phyloP scores from a whole-genome alignment of 2,113 vertebrate species.

The Limanda limanda region DNA sequence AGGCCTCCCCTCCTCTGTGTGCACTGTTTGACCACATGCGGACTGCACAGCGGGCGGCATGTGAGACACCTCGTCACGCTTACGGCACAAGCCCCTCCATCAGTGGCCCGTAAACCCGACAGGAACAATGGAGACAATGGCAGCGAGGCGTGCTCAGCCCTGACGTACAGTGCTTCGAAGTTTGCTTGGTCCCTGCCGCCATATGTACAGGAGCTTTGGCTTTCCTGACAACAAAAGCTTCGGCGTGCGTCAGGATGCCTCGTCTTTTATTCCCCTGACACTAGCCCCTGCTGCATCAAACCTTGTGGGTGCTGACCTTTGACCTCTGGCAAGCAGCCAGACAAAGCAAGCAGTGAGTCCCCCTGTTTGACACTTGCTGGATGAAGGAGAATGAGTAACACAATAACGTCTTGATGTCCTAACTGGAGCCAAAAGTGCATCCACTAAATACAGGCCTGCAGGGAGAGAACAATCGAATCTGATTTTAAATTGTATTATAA shows the following conservation, averaged over 20 bases:
- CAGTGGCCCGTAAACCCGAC: constrained; percentile 41
- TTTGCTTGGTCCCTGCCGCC: constrained; percentile 40
- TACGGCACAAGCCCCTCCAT: constrained; percentile 33
- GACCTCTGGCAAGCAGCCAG: constrained; percentile 53
- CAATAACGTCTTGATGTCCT: neutral
- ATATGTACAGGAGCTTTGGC: constrained; percentile 69
- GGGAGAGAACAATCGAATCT: neutral
- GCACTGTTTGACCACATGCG: constrained; percentile 9
- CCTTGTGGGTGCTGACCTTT: constrained; percentile 55
- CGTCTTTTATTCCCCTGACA: constrained; percentile 67
- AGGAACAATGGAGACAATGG: constrained; percentile 61
- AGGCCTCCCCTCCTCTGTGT: neutral
- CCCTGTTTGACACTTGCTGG: neutral
- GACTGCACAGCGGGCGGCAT: constrained; percentile 20
- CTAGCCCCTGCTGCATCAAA: constrained; percentile 45
- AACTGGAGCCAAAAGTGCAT: neutral
- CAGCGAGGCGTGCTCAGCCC: constrained; percentile 1
- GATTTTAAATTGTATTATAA: neutral
- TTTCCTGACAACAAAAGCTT: constrained; percentile 60
- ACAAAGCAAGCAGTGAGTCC: constrained; percentile 60
- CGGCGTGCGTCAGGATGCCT: constrained; percentile 74
- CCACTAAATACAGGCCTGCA: neutral
- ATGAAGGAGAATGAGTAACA: neutral
- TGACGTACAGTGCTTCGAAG: constrained; percentile 51
- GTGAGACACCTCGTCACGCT: constrained; percentile 30